Evolutionary conservation across 2,797 vertebrate species (phyloP), one percentile per base, ranked within the genome.

Genomic region (Neosalanx taihuensis): DNA sequence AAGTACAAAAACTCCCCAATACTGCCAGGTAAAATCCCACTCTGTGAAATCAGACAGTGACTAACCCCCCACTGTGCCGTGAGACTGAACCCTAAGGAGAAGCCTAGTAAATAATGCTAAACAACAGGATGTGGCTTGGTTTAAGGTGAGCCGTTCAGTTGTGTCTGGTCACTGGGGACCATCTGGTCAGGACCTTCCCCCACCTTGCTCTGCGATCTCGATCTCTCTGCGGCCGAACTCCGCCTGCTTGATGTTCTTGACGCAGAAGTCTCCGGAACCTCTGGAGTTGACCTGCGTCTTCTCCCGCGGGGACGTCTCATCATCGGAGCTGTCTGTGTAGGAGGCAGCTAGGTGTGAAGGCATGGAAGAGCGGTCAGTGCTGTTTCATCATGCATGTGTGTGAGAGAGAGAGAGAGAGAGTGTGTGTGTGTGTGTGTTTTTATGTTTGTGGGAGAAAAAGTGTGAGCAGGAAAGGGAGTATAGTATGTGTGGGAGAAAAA

Each of bases 201-300:
- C 30, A 97, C 96, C 96, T 94, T 98, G 96, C 61, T 96, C 96
- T 0, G 96, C 96, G 0, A 98, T 98, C 90, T 98, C 96, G 7
- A 98, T 97, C 87, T 98, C 96, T 65, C 96, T 92, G 67, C 96
- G 91, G 64, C 96, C 96, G 49, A 98, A 98, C 82, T 98, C 96
- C 0, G 94, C 94, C 87, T 98, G 96, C 68, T 98, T 98, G 87
- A 98, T 96, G 87, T 95, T 97, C 93, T 97, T 98, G 81, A 98
- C 95, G 3, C 96, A 98, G 91, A 98, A 98, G 79, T 97, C 96
- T 76, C 90, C 95, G 92, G 91, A 96, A 89, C 95, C 96, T 76
- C 95, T 96, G 71, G 94, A 94, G 90, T 97, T 97, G 81, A 94
- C 92, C 88, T 97, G 96, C 3, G 95, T 94, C 64, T 96, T 96